A percentile compares a stretch with the other conserved stretches of the same genome.
Conservation (phyloP, 2,797 vertebrate genomes). For the Holocentrus rufus region DNA sequence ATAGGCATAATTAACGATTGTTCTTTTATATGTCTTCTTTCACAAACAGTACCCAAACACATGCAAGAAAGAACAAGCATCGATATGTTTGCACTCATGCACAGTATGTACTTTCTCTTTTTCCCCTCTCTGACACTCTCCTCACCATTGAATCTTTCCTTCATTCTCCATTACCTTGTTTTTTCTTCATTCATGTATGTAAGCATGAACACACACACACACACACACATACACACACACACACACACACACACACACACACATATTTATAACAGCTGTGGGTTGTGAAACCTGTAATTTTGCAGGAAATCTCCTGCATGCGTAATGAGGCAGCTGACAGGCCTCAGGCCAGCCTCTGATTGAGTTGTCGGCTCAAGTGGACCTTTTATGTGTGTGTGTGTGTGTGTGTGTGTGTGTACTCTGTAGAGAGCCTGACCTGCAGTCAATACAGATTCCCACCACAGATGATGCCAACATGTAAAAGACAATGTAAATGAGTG, state of each 20-base stretch:
- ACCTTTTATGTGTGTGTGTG: slow-evolving; percentile 18
- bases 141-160: not conserved
- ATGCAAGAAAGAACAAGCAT: not conserved
- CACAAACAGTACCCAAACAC: slow-evolving; percentile 12
- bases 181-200: not conserved
- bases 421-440: slow-evolving; percentile 19
- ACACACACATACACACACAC: slow-evolving; percentile 4
- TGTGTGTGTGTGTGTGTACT: slow-evolving; percentile 35
- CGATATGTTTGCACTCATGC: too few species aligned
- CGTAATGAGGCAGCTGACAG: slow-evolving; percentile 46
- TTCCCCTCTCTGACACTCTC: not conserved
- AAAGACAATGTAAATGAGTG: not conserved
- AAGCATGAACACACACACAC: not conserved
- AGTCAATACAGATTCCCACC: slow-evolving; percentile 36
- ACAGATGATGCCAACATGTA: not conserved
- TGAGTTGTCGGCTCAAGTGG: slow-evolving; percentile 45
- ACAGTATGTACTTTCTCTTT: not conserved
- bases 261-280: slow-evolving; percentile 16
- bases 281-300: slow-evolving; percentile 47
- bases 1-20: slow-evolving; percentile 38
- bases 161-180: not conserved
- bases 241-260: not conserved
- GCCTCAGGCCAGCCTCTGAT: slow-evolving; percentile 19
- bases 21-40: slow-evolving; percentile 29
- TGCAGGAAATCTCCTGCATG: slow-evolving; percentile 32